Conservation (phyloP, 2,888 invertebrate genomes). For the Sturmia bella region DNA sequence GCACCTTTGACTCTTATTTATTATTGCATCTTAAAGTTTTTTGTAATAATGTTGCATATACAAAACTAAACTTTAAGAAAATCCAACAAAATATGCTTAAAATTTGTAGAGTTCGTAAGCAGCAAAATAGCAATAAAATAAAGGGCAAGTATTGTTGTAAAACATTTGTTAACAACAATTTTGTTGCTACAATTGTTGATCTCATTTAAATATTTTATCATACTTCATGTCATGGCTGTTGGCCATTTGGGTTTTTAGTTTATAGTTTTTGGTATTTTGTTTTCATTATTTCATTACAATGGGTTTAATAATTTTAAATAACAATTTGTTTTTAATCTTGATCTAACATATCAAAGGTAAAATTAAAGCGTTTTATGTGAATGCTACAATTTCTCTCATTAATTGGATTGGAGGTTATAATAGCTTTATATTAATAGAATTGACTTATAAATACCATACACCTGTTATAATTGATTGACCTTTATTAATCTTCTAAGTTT, state of each 20-base stretch:
- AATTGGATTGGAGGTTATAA: too few relatives aligned
- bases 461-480: too few relatives aligned
- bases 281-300: not conserved
- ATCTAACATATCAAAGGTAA: not conserved
- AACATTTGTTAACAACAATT: conserved; percentile 33
- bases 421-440: too few relatives aligned
- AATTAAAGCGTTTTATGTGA: not conserved
- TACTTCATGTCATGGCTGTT: conserved; percentile 59
- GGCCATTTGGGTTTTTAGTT: conserved; percentile 54
- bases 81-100: not conserved
- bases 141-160: conserved; percentile 21
- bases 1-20: too few relatives aligned
- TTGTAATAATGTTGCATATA: too few relatives aligned
- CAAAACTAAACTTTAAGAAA: too few relatives aligned
- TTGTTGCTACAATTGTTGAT: conserved; percentile 9
- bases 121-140: not conserved
- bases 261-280: conserved; percentile 25
- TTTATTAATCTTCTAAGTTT: too few relatives aligned
- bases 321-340: not conserved
- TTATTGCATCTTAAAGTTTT: too few relatives aligned
- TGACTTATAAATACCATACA: too few relatives aligned
- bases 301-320: too few relatives aligned
- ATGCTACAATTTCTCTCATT: not conserved
- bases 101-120: not conserved
- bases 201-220: conserved; percentile 45